Base-by-base conservation (phyloP, 2,113 vertebrate species). In the Nanger granti region DNA sequence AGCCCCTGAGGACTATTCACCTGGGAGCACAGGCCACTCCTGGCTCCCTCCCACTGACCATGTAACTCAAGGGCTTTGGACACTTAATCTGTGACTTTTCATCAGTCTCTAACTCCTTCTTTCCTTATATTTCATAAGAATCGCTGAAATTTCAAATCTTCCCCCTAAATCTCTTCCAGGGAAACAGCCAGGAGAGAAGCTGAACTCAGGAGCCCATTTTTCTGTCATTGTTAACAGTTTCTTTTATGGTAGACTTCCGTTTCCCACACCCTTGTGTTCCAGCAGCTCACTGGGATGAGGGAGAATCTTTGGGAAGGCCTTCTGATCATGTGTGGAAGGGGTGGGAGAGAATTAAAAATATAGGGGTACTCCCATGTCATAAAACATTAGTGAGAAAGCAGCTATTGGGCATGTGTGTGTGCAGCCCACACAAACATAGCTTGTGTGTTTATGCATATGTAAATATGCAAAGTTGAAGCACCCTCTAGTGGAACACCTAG, bases 391-490 rank as follows among this genome's bases (percentile, higher is more conserved):
- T 44, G 94, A 91, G 76, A 88, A 66, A 69, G 60, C 84, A 82
- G 80, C 59, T 93, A 62, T 47, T 13, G 54, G 57, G 31, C 34
- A 8, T 28, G 69, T 76, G 66, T 73, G 87, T 94, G 49, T 52
- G 41, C n/a, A 22, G 26, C 47, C 82, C 93, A 79, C 94, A 73
- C 49, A 28, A 55, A 59, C 93, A 73, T 1, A 47, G 47, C 87
- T 54, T 26, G 37, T 90, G 31, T 95, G 64, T 79, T 79, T 93
- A 60, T 41, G 84, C 88, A 18, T 91, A 92, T 96, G 95, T 98
- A 98, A 98, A 99, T 99, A 98, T 97, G 97, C 98, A 98, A 98
- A 99, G 97, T 95, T 98, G 98, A 99, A 98, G 99, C 99, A 97
- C 99, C 99, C 99, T 99, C 99, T 99, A 99, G 99, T 98, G 99